phyloP scores from a whole-genome alignment of 2,888 invertebrate species.

The Ophion ventricosus region DNA sequence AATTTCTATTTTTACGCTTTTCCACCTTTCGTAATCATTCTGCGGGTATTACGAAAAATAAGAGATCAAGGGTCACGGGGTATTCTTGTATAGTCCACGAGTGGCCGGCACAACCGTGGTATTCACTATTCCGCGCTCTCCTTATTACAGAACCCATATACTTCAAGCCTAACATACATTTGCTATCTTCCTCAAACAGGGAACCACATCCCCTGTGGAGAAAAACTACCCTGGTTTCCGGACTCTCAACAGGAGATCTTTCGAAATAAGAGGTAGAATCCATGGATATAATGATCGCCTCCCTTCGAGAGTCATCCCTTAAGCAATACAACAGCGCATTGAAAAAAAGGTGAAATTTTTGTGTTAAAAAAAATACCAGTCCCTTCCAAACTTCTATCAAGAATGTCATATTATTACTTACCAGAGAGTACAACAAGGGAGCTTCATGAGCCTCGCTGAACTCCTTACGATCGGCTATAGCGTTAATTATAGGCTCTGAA shows the following conservation, averaged over 20 bases:
- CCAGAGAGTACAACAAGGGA: slow-evolving; percentile 25
- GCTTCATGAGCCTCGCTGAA: slow-evolving; percentile 17
- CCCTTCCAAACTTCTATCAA: slow-evolving; percentile 10
- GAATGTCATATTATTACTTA: slow-evolving; percentile 14
- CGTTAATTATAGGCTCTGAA: slow-evolving; percentile 8
- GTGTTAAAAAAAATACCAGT: not conserved
- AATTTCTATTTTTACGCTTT: slow-evolving; percentile 12
- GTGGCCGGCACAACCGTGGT: too few species aligned
- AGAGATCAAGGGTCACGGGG: slow-evolving; percentile 43
- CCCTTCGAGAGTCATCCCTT: slow-evolving; percentile 31
- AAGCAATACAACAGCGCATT: too few species aligned
- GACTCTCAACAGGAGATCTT: slow-evolving; percentile 57
- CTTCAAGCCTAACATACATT: not conserved
- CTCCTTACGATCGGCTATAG: not conserved
- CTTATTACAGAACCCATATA: too few species aligned
- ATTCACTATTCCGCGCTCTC: too few species aligned
- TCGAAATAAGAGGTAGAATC: not conserved
- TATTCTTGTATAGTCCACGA: too few species aligned
- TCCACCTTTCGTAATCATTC: not conserved
- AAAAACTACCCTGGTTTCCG: slow-evolving; percentile 63
- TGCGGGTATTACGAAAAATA: too few species aligned
- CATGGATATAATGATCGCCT: not conserved
- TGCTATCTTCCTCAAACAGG: slow-evolving; percentile 50
- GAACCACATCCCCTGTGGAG: slow-evolving; percentile 47
- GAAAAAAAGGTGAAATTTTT: too few species aligned